Evolutionary conservation across 2,797 vertebrate species (phyloP).

Genomic region (Gymnothorax javanicus): DNA sequence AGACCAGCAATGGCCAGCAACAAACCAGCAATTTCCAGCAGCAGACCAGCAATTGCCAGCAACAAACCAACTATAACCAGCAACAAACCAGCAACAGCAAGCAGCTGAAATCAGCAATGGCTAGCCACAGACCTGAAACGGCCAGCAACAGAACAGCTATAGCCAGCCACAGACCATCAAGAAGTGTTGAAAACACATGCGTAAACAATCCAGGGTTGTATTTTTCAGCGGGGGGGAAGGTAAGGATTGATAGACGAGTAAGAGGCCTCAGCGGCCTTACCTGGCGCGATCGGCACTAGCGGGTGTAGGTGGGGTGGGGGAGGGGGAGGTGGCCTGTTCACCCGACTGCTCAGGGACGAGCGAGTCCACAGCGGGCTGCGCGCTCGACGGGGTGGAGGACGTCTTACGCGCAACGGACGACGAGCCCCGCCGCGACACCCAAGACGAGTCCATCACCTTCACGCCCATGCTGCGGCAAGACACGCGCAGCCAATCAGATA

Average conservation of each 20-base stretch:
- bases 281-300: slow-evolving; percentile 76
- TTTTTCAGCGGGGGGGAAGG: neutral
- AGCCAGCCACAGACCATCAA: too few species aligned
- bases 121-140: too few species aligned
- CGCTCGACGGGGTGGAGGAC: slow-evolving; percentile 82
- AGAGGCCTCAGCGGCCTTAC: slow-evolving; percentile 71
- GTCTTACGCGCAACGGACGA: slow-evolving; percentile 83
- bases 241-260: slow-evolving; percentile 28
- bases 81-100: too few species aligned
- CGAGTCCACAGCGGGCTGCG: slow-evolving; percentile 81
- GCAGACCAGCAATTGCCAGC: too few species aligned
- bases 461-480: slow-evolving; percentile 89
- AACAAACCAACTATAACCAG: too few species aligned
- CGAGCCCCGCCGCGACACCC: slow-evolving; percentile 91
- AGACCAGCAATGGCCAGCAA: too few species aligned
- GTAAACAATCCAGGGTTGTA: too few species aligned
- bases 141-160: too few species aligned
- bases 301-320: slow-evolving; percentile 74
- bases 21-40: too few species aligned
- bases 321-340: slow-evolving; percentile 76
- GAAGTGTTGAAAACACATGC: too few species aligned
- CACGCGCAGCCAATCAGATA: slow-evolving; percentile 16
- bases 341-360: slow-evolving; percentile 83
- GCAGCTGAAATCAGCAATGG: too few species aligned
- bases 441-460: slow-evolving; percentile 97